Evolutionary conservation across 2,113 vertebrate genomes (phyloP), one percentile per base, ranked within the genome.

Genomic region (Neotragus pygmaeus): DNA sequence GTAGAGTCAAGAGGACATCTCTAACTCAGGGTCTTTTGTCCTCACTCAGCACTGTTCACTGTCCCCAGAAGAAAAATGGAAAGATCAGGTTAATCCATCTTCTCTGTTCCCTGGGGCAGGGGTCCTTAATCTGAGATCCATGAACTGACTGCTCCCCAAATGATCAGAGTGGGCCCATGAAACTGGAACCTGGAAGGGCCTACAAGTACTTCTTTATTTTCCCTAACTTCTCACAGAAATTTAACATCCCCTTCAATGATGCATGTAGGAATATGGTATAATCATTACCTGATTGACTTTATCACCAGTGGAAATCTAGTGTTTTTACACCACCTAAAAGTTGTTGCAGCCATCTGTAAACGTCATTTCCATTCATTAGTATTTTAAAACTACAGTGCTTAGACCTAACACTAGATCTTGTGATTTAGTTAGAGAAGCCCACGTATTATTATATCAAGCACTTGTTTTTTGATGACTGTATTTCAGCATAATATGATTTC

Each of bases 401-500:
- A 92, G 95, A 60, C 33, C 51, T 66, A 84, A 82, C 13, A 28
- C 49, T 39, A 28, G 89, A 89, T 64, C 66, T 78, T n/a, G 10
- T 86, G 86, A 96, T 60, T 95, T 94, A 94, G 92, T 94, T 92
- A 78, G 55, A 80, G 64, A 93, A 92, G 28, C 45, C 45, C 51
- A 45, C 28, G 80, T 53, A 64, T 51, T 94, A 33, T 75, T 94
- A 28, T 55, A 36, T 75, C 39, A 82, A 28, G 70, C n/a, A 88
- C 51, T 55, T 78, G 36, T 45, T 89, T 70, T 88, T 77, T 7
- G 92, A 97, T 90, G 96, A 82, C 80, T 81, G 19, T 84, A 78
- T 87, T 93, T 96, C 92, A 66, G 47, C 89, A 36, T 81, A 87
- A 94, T 96, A 39, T 90, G 92, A 95, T 95, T 96, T 96, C 55